Conservation (phyloP, 92 coral and sea anemone species). For the Porites evermanni region DNA sequence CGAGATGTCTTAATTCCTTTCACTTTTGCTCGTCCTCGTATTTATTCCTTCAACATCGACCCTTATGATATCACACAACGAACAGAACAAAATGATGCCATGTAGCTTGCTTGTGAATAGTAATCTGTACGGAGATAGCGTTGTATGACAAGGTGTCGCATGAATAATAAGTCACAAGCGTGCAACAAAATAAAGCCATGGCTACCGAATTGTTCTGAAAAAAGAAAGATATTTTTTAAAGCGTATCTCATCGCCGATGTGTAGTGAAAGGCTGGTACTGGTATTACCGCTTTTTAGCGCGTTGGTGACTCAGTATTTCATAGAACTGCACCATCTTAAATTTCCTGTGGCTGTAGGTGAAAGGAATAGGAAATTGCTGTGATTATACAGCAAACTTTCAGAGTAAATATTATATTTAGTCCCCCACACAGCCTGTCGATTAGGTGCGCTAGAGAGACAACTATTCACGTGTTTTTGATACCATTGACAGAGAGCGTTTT, state of each 20-base stretch:
- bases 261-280: no score
- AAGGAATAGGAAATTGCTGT: not conserved
- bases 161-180: not conserved
- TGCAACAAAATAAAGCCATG: not conserved
- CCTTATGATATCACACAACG: not conserved
- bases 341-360: not conserved
- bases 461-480: not conserved
- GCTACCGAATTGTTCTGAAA: no score
- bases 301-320: no score
- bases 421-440: not conserved
- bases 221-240: no score
- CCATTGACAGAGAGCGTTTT: not conserved
- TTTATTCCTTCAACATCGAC: not conserved
- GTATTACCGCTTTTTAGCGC: no score
- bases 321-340: no score
- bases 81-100: not conserved
- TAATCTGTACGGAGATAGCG: no score
- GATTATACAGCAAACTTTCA: not conserved
- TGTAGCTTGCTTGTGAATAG: not conserved
- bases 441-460: not conserved
- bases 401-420: not conserved
- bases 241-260: no score
- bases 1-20: not conserved
- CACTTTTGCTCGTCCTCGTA: not conserved
- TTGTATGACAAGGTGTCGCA: no score